These are phyloP conservation scores for Xenops minutus DNA, from an alignment of 2,797 vertebrate genomes.

Conservation along the genomic window DNA sequence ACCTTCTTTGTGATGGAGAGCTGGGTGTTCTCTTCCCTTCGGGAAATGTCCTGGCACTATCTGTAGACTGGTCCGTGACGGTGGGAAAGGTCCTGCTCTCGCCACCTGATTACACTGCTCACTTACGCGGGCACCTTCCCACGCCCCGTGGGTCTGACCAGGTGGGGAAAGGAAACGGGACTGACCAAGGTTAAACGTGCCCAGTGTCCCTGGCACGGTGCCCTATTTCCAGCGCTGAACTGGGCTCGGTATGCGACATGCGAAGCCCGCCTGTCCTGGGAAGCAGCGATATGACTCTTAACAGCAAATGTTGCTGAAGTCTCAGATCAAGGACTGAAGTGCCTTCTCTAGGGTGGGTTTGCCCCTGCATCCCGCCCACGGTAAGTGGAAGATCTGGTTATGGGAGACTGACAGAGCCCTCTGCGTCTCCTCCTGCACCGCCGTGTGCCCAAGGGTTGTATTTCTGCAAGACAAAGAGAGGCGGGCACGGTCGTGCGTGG, in stretches of 20 bases:
- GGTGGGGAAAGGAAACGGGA: background rate
- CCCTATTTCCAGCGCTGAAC: background rate
- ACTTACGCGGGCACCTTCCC: background rate
- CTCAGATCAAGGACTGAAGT: background rate
- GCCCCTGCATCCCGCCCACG: too few species aligned
- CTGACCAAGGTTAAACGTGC: background rate
- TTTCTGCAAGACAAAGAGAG: background rate
- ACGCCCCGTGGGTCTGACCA: background rate
- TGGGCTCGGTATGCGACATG: rapidly evolving
- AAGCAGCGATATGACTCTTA: background rate
- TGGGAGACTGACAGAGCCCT: background rate
- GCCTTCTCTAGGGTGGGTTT: background rate
- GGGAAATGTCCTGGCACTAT: background rate
- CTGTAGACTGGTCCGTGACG: too few species aligned
- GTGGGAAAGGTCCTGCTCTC: background rate
- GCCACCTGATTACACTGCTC: background rate
- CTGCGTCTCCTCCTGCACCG: too few species aligned
- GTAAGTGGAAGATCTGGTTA: background rate
- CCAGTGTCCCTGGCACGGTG: background rate
- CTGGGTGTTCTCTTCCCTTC: background rate
- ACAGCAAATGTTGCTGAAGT: too few species aligned
- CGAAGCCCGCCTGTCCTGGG: background rate
- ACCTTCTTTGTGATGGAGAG: background rate
- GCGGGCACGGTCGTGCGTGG: background rate
- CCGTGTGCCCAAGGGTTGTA: background rate